Base-by-base conservation (phyloP, 2,113 vertebrate genomes). In the Chiloscyllium plagiosum region DNA sequence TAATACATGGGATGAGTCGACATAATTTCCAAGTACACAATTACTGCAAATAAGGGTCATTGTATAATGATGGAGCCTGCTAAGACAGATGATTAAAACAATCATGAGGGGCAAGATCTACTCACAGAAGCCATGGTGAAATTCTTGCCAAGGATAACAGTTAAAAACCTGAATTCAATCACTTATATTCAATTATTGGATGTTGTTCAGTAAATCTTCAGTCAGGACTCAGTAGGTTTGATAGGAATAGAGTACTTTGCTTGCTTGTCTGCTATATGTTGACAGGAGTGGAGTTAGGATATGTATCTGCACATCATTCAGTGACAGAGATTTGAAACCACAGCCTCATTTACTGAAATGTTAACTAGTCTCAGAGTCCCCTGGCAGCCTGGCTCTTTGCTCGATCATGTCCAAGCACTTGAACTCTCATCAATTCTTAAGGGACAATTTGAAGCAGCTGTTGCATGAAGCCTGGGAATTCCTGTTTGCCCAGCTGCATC, bases 341-440 rank as follows among this genome's bases (percentile, higher is more conserved):
- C 89, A 66, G 33, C n/a, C 19, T 26, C 52, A 56, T 89, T 29
- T 33, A 89, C 86, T 17, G 12, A 89, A 33, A 93, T n/a, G 89
- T 66, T 2, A 66, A 24, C 15, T 66, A 42, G 7, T 37, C 61
- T 66, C 89, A 2, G 17, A 92, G 89, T 24, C 13, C 56, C 56
- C 56, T 20, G 0, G n/a, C 33, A 68, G 61, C 33, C 37, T 19
- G 61, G 33, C 61, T 20, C 4, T 68, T 93, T 37, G 89, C 61
- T 20, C n/a, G 33, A 19, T 61, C 56, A 61, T n/a, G 33, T 93
- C 33, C 29, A 5, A n/a, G 72, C n/a, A 93, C 56, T 92, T 66
- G 89, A 66, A 22, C 89, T 68, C n/a, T 93, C 89, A 66, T 93
- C 33, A 22, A 93, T 93, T 93, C 89, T 66, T 66, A 22, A 68